phyloP scores from a whole-genome alignment of 2,888 invertebrate species.

The Cotesia congregata region DNA sequence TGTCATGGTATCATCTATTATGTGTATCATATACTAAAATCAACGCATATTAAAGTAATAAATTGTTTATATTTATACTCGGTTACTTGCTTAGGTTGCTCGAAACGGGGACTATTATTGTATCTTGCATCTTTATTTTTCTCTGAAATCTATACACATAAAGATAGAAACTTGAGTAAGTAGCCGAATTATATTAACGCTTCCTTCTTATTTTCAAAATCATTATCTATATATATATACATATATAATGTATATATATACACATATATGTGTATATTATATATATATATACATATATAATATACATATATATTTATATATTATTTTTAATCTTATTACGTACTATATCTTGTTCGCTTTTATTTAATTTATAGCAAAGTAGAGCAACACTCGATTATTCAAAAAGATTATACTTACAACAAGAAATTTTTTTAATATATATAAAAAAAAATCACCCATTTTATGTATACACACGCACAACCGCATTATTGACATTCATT shows the following conservation, averaged over 20 bases:
- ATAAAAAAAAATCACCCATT: constrained; percentile 38
- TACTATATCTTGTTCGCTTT: constrained; percentile 40
- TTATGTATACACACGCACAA: constrained; percentile 45
- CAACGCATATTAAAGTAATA: neutral
- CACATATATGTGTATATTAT: too few relatives aligned
- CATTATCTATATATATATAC: neutral
- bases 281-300: too few relatives aligned
- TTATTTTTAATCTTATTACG: constrained; percentile 10
- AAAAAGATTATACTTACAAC: constrained; percentile 4
- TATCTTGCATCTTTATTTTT: too few relatives aligned
- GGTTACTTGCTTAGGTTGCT: neutral
- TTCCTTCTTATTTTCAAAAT: constrained; percentile 17
- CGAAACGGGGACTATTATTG: too few relatives aligned
- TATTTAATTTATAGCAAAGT: constrained; percentile 40
- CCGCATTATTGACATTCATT: constrained; percentile 44
- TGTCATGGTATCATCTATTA: constrained; percentile 35
- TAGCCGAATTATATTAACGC: neutral
- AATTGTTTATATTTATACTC: neutral
- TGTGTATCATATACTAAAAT: neutral
- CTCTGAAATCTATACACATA: too few relatives aligned
- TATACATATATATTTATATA: neutral
- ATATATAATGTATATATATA: too few relatives aligned
- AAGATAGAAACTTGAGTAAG: too few relatives aligned
- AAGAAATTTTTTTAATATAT: constrained; percentile 22
- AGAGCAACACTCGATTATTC: constrained; percentile 24